phyloP scores from a whole-genome alignment of 92 coral and sea anemone species.

The Zoanthus sociatus region DNA sequence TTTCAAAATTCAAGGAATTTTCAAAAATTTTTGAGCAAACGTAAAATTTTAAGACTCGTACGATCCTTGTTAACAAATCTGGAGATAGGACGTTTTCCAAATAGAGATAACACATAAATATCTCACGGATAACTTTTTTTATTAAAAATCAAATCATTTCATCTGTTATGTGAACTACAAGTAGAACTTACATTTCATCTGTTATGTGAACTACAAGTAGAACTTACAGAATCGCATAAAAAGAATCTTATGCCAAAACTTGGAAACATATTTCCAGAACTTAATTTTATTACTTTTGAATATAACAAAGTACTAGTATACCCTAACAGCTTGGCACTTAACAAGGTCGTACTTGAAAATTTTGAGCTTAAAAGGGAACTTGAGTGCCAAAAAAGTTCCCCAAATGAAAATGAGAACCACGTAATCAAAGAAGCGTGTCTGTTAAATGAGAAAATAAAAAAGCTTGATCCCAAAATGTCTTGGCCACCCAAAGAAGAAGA shows the following conservation, averaged over 20 bases:
- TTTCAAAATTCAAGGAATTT: too few relatives aligned
- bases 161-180: too few relatives aligned
- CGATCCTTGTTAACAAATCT: too few relatives aligned
- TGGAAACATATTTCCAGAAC: neutral
- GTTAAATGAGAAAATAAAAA: neutral
- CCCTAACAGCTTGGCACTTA: neutral
- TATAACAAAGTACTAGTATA: neutral
- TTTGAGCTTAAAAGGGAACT: neutral
- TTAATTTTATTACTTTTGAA: neutral
- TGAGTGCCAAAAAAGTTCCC: neutral
- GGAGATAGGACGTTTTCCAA: too few relatives aligned
- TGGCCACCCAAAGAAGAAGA: neutral
- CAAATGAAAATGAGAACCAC: neutral
- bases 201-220: too few relatives aligned
- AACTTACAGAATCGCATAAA: too few relatives aligned
- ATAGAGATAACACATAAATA: too few relatives aligned
- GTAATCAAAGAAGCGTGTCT: neutral
- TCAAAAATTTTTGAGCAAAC: too few relatives aligned
- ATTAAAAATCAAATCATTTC: too few relatives aligned
- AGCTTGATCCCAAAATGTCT: neutral
- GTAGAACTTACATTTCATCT: too few relatives aligned
- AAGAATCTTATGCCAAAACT: neutral
- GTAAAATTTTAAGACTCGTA: too few relatives aligned
- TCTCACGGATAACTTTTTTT: too few relatives aligned
- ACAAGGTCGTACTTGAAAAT: neutral